phyloP scores from a whole-genome alignment of 2,113 vertebrate species.

The Zosterops japonicus region DNA sequence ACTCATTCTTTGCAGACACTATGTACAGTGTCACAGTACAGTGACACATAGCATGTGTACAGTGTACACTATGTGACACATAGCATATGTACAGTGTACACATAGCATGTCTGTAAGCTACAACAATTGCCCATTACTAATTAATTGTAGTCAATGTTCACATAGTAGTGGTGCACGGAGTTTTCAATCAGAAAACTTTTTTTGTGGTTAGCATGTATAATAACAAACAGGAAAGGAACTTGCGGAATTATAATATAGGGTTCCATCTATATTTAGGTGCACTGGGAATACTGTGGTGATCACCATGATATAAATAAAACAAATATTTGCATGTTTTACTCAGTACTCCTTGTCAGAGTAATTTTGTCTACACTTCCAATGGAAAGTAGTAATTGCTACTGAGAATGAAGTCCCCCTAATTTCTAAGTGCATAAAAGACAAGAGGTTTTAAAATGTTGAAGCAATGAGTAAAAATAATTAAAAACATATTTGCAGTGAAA shows the following conservation, averaged over 20 bases:
- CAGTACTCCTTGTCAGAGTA: not conserved
- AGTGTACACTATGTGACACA: too few relatives aligned
- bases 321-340: not conserved
- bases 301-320: not conserved
- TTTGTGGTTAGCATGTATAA: not conserved
- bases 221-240: slow-evolving; percentile 1
- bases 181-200: not conserved
- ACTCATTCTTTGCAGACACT: not conserved
- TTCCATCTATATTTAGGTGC: slow-evolving; percentile 20
- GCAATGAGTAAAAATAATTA: not conserved
- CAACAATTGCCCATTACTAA: not conserved
- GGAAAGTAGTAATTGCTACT: not conserved
- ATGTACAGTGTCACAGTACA: not conserved
- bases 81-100: too few relatives aligned
- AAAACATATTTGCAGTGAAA: not conserved
- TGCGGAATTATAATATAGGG: not conserved
- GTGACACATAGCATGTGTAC: too few relatives aligned
- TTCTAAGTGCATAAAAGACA: not conserved
- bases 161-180: not conserved
- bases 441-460: not conserved
- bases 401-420: not conserved
- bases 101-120: not conserved
- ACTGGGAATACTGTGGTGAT: not conserved
- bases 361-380: not conserved
- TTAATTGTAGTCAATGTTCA: not conserved